Conservation (phyloP, 1,140 invertebrate genomes). For the Brachionus calyciflorus region DNA sequence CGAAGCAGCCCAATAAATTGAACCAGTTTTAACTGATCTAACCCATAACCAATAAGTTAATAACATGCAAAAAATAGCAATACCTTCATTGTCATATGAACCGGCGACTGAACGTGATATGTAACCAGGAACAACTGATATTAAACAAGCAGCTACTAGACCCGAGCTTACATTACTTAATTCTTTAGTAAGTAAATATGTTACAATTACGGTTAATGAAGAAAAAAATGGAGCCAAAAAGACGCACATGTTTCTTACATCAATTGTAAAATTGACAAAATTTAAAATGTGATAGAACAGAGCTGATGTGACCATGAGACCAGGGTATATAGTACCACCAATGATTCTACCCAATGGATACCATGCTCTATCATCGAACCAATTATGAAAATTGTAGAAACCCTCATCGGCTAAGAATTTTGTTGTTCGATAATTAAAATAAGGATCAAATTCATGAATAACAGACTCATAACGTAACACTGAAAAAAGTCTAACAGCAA, state of each 20-base stretch:
- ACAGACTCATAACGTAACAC: slow-evolving; percentile 95
- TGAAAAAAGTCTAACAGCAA: slow-evolving; percentile 88
- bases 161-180: slow-evolving; percentile 86
- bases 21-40: slow-evolving; percentile 91
- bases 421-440: slow-evolving; percentile 96
- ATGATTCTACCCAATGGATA: slow-evolving; percentile 95
- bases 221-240: slow-evolving; percentile 95
- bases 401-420: slow-evolving; percentile 89
- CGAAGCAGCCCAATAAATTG: slow-evolving; percentile 83
- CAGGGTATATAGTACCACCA: slow-evolving; percentile 86
- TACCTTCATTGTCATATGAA: slow-evolving; percentile 97
- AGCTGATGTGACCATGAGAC: slow-evolving; percentile 94
- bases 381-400: slow-evolving; percentile 96
- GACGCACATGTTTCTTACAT: slow-evolving; percentile 95
- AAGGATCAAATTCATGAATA: slow-evolving; percentile 98
- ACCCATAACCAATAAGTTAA: slow-evolving; percentile 97
- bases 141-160: slow-evolving; percentile 86
- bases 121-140: slow-evolving; percentile 93
- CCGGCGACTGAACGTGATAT: slow-evolving; percentile 94
- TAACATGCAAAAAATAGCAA: slow-evolving; percentile 97
- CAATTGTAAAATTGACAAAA: slow-evolving; percentile 86
- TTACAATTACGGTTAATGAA: slow-evolving; percentile 88
- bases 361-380: slow-evolving; percentile 98
- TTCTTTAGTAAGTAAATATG: slow-evolving; percentile 91
- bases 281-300: slow-evolving; percentile 81